Base-by-base conservation (phyloP, 2,888 invertebrate species). In the Perithous albicinctus region DNA sequence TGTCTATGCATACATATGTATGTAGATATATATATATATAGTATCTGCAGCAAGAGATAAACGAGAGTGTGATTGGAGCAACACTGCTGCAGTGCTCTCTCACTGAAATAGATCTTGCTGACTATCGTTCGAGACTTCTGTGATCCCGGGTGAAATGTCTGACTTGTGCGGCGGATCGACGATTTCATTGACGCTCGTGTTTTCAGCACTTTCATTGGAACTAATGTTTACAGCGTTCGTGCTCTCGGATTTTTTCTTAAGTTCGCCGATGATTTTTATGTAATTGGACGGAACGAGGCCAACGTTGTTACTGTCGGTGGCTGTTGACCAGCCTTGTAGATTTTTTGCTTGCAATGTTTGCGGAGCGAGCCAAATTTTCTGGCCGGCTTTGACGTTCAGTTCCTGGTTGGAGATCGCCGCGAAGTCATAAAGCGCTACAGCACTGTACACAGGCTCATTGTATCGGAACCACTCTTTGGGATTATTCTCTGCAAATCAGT, bases 281-380 rank as follows among this genome's bases (percentile, higher is more conserved):
- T 93, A 91, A 70, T 89, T 88, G 1, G 88, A 89, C 8, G 92
- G 92, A 48, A 93, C 85, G 2, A 92, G 80, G 26, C 92, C 92
- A 66, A 92, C 86, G 26, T 89, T 89, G 2, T 86, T 75, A 29
- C 67, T 89, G 56, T 93, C 88, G 0, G 92, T 91, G 18, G 90
- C 92, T 84, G 85, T 88, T 77, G 88, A 91, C 92, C 92, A 93
- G 54, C 92, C 92, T 26, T 90, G 90, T 7, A 86, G 66, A 84
- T 94, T 94, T 87, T 95, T 94, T 32, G 96, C 95, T 93, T 99
- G 99, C 26, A 97, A 93, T 85, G 96, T 96, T 90, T 95, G 94
- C 0, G 99, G 98, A 0, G 99, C 99, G 8, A 99, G 93, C 75
- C 95, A 94, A 5, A 99, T 93, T 41, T 95, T 94, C 89, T 98